Percentiles rank a stretch among this genome's conserved stretches.
phyloP scores from a whole-genome alignment of 2,888 invertebrate genomes.

The Eutolmus rufibarbis region DNA sequence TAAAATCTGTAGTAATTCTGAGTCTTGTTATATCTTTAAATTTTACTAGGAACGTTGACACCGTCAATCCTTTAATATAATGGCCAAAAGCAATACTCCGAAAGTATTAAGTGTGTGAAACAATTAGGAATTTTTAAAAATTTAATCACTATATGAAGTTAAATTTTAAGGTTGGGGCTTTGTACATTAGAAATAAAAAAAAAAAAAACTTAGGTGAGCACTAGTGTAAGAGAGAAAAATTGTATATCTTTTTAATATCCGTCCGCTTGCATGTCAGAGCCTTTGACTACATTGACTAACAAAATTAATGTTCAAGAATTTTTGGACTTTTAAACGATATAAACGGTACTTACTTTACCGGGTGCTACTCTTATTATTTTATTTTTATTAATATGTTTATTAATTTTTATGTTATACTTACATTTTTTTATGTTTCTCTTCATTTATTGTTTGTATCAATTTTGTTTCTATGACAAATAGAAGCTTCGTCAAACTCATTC shows the following conservation, averaged over 20 bases:
- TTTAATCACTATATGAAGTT: neutral
- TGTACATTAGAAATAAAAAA: neutral
- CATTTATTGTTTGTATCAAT: neutral
- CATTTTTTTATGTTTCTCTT: neutral
- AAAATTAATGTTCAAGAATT: neutral
- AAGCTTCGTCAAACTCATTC: slow-evolving; percentile 42
- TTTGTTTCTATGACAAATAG: slow-evolving; percentile 20
- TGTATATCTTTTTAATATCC: slow-evolving; percentile 36
- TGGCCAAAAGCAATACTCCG: neutral
- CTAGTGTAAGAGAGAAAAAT: neutral
- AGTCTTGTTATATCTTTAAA: neutral
- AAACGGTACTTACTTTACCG: neutral
- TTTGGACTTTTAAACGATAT: neutral
- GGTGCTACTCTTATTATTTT: neutral
- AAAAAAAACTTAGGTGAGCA: neutral
- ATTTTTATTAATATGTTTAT: neutral
- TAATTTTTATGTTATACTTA: neutral
- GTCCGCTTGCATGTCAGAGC: slow-evolving; percentile 33
- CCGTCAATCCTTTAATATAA: neutral
- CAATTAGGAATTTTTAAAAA: neutral
- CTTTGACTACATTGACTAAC: slow-evolving; percentile 20
- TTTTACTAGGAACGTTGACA: neutral
- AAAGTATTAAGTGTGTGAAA: slow-evolving; percentile 2
- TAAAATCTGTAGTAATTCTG: neutral
- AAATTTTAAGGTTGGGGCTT: neutral